Evolutionary conservation across 2,888 invertebrate species (phyloP).

Genomic region (Carterocephalus palaemon): DNA sequence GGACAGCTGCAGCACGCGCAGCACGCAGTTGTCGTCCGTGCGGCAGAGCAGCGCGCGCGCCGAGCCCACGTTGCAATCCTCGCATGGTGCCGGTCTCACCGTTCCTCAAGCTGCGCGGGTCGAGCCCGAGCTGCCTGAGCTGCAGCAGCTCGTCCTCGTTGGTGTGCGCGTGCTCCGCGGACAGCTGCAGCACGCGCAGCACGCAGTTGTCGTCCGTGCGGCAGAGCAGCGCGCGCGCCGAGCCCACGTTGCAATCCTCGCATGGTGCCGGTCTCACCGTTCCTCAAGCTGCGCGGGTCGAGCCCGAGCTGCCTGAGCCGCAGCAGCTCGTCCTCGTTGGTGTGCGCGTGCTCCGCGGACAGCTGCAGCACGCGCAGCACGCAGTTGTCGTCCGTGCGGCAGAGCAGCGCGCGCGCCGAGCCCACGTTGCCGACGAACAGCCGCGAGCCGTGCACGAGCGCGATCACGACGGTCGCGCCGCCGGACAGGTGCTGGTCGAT

Average conservation of each 20-base stretch:
- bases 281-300: slow-evolving; percentile 82
- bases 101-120: slow-evolving; percentile 83
- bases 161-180: slow-evolving; percentile 89
- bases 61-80: too few relatives aligned
- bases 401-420: slow-evolving; percentile 87
- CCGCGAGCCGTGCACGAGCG: slow-evolving; percentile 86
- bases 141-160: slow-evolving; percentile 92
- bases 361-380: slow-evolving; percentile 87
- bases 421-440: slow-evolving; percentile 91
- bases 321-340: slow-evolving; percentile 90
- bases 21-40: too few relatives aligned
- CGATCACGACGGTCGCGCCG: slow-evolving; percentile 90
- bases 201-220: slow-evolving; percentile 88
- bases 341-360: slow-evolving; percentile 90
- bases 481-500: slow-evolving; percentile 88
- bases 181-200: slow-evolving; percentile 86
- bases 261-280: slow-evolving; percentile 61
- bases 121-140: slow-evolving; percentile 86
- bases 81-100: slow-evolving; percentile 57
- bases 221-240: slow-evolving; percentile 88
- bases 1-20: too few relatives aligned
- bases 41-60: too few relatives aligned
- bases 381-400: slow-evolving; percentile 87
- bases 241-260: slow-evolving; percentile 37
- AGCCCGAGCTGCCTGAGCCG: slow-evolving; percentile 87